Evolutionary conservation across 2,888 invertebrate genomes (phyloP), one percentile per base, ranked within the genome.

Genomic region (Monoplex corrugatus): DNA sequence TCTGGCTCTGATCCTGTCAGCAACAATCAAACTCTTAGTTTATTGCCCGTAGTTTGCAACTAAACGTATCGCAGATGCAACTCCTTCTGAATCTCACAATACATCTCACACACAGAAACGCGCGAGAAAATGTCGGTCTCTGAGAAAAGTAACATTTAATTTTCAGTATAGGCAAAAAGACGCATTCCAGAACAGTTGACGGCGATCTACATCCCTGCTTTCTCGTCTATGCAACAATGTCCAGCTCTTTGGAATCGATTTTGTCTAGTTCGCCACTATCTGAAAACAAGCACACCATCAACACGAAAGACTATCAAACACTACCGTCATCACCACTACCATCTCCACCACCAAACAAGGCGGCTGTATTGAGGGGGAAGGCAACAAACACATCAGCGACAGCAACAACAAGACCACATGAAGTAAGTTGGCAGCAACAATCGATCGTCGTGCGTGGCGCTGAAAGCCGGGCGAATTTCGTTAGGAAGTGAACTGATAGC

Each of bases 301-400:
- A 19, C 23, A 35, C 38, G 35, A 38, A 35, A 38, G 35, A 38
- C 63, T 63, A 63, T 23, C 63, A 3, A 63, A 8, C 63, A 35
- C n/a, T n/a, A n/a, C n/a, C n/a, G n/a, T n/a, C 75, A 13, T 13
- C 75, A 38, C 75, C 38, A 10, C 35, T 75, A 38, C 38, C 75
- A 35, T 75, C 75, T 23, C 38, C 43, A 32, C 40, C n/a, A n/a
- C n/a, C n/a, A 23, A 68, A 28, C 23, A 63, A 32, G 78, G 78
- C 78, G 78, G 43, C 32, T 13, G 78, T 43, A 40, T 40, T 28
- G 78, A 43, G 28, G 78, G 28, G 28, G 43, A 80, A 80, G 78
- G 78, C 78, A 43, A 80, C 78, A 80, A 80, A 80, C 78, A 80
- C 78, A 40, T 32, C 78, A 32, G 78, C 78, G 40, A 80, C 78